A percentile compares a stretch with the other conserved stretches of the same genome.
phyloP scores from a whole-genome alignment of 1,140 invertebrate species.

The Caenorhabditis inopinata region DNA sequence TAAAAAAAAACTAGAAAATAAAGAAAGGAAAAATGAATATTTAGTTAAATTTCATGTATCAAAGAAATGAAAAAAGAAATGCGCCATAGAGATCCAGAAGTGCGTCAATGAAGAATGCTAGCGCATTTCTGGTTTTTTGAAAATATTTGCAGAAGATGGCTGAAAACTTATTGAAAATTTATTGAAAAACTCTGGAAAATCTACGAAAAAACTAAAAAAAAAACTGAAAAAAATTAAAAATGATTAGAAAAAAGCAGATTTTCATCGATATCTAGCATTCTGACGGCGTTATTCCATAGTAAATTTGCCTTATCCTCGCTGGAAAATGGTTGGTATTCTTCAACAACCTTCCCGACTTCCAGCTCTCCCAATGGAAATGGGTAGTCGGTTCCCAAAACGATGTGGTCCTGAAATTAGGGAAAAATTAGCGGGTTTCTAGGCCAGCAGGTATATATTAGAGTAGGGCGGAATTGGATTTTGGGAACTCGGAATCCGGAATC shows the following conservation, averaged over 20 bases:
- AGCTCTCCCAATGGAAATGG: constrained; percentile 73
- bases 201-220: not conserved
- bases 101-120: not conserved
- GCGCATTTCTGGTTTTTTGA: not conserved
- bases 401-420: constrained; percentile 67
- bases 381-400: constrained; percentile 72
- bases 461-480: too few relatives aligned
- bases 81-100: not conserved
- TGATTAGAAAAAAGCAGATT: not conserved
- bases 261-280: constrained; percentile 48
- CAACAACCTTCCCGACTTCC: constrained; percentile 70
- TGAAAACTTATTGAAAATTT: too few relatives aligned
- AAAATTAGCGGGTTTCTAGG: not conserved
- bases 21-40: too few relatives aligned
- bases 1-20: not conserved
- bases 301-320: constrained; percentile 51
- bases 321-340: constrained; percentile 65
- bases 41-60: too few relatives aligned
- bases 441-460: too few relatives aligned
- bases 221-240: constrained; percentile 17
- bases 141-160: not conserved
- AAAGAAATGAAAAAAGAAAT: not conserved
- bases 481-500: too few relatives aligned
- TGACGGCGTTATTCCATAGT: constrained; percentile 53
- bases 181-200: not conserved